Evolutionary conservation across 53 echinoderm and acorn worm genomes (phyloP), one percentile per base, ranked within the genome.

Genomic region (Henricia sp.): DNA sequence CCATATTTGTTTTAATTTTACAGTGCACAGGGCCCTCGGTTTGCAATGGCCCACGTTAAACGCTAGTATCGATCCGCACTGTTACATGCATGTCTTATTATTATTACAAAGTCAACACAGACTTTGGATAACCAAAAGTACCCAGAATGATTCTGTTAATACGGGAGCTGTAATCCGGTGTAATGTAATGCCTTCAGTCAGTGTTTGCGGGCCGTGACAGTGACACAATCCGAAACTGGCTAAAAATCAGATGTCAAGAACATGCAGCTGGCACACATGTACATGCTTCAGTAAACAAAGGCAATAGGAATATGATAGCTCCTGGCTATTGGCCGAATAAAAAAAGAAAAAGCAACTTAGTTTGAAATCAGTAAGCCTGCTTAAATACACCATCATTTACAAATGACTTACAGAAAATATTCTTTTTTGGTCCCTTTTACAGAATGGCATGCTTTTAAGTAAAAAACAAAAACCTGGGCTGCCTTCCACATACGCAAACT

Each of bases 71-170:
- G 72, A 72, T 72, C 53, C 19, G 12, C 43, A n/a, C 32, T 34
- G 53, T 53, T 72, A 30, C 53, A 52, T 52, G 54, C 54, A 34
- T 52, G 72, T 23, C 52, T 52, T 52, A 72, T 72, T 72, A 52
- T 72, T 72, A 72, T 72, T 72, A 72, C 34, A n/a, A 72, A 72
- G 52, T 54, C 72, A 72, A 72, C 72, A 72, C 4, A 11, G 30
- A 20, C 20, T 46, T 4, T 53, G 33, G 72, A 72, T 35, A 50
- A 17, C 34, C 52, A 72, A 72, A 19, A 20, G 52, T 16, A 52
- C 10, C 6, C 28, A 35, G n/a, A 28, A 48, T 4, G 29, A 34
- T 35, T 52, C 17, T 19, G 37, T 36, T 16, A 25, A 3, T 19
- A 72, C 33, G 12, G 72, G 40, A 72, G 72, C 72, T 53, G 9